These are phyloP conservation scores for Chrosomus eos DNA, from an alignment of 2,797 vertebrate species.

Conservation along the genomic window DNA sequence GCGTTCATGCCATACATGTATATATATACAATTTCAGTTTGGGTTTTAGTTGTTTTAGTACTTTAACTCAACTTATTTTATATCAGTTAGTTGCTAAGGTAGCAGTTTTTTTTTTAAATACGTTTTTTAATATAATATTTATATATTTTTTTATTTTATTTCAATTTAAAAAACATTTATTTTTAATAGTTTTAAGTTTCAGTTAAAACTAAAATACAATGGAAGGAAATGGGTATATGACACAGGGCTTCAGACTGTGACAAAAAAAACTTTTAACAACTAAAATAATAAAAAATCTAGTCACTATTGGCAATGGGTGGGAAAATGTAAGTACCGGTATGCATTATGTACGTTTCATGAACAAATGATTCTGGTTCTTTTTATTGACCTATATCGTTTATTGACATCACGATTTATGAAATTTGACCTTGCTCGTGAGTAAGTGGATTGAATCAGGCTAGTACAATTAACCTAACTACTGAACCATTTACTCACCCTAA, in stretches of 20 bases:
- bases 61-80: neutral
- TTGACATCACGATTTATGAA: neutral
- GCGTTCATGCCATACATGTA: no score
- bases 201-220: neutral
- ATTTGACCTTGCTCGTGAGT: neutral
- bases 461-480: neutral
- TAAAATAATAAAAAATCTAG: neutral
- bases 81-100: no score
- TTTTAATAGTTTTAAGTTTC: neutral
- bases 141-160: neutral
- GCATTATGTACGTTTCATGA: neutral
- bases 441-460: neutral
- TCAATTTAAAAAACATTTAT: neutral
- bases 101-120: no score
- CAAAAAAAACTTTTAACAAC: neutral
- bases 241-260: neutral
- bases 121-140: neutral
- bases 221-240: neutral
- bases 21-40: no score
- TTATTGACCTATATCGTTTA: no score
- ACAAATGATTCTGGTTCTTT: neutral
- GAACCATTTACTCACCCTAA: neutral
- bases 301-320: neutral
- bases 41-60: neutral
- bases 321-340: neutral